Evolutionary conservation across 2,888 invertebrate genomes (phyloP).

Genomic region (Synanthedon myopaeformis): DNA sequence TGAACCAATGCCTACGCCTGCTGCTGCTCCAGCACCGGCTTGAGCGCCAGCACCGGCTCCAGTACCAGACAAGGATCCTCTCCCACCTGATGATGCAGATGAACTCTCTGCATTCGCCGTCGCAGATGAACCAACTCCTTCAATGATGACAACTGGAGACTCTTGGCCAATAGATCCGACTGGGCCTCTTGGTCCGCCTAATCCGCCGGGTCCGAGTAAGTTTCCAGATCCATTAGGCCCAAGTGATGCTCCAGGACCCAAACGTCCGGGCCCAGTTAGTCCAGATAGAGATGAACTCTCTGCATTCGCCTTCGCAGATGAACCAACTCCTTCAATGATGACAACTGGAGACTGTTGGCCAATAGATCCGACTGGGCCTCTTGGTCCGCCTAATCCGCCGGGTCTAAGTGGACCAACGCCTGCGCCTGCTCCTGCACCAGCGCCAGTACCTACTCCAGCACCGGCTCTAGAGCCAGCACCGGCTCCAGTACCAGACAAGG

Average conservation of each 20-base stretch:
- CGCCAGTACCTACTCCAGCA: neutral
- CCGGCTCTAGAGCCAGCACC: too few species aligned
- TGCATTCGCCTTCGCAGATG: slow-evolving; percentile 1
- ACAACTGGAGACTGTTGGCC: slow-evolving; percentile 4
- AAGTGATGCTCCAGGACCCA: too few species aligned
- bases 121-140: slow-evolving; percentile 4
- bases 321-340: slow-evolving; percentile 6
- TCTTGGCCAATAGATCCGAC: neutral
- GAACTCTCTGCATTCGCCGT: neutral
- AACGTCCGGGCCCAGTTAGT: too few species aligned
- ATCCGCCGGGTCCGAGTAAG: neutral
- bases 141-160: neutral
- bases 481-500: too few species aligned
- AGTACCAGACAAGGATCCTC: too few species aligned
- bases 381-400: neutral
- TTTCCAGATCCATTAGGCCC: neutral
- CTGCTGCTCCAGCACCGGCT: too few species aligned
- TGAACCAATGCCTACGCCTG: too few species aligned
- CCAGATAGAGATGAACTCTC: neutral
- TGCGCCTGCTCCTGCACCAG: too few species aligned
- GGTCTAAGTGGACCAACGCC: too few species aligned
- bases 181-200: slow-evolving; percentile 2
- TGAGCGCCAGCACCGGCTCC: too few species aligned
- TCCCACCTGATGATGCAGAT: too few species aligned
- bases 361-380: neutral